A percentile compares a stretch with the other conserved stretches of the same genome.
phyloP scores from a whole-genome alignment of 2,888 invertebrate genomes.

The Pachycephus smyrnensis region DNA sequence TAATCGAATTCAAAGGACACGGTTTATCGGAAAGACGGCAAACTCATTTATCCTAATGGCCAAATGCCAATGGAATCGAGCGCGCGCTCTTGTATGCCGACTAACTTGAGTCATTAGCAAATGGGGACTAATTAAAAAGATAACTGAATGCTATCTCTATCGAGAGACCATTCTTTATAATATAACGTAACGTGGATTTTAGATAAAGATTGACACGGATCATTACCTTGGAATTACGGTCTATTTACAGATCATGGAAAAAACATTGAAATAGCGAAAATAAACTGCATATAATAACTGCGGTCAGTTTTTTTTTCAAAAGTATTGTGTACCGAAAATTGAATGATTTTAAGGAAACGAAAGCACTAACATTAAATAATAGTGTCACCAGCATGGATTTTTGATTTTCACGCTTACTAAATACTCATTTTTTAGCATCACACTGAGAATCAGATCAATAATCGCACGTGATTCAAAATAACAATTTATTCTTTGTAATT shows the following conservation, averaged over 20 bases:
- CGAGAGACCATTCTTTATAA: conserved; percentile 13
- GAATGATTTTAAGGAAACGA: background rate
- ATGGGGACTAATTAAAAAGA: conserved; percentile 50
- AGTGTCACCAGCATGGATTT: background rate
- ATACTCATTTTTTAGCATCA: background rate
- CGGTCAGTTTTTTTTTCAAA: background rate
- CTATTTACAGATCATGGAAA: background rate
- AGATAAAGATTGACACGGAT: background rate
- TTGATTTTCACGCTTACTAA: background rate
- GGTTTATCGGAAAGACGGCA: conserved; percentile 30
- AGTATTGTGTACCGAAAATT: background rate
- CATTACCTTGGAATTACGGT: background rate
- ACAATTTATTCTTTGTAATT: background rate
- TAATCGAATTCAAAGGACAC: conserved; percentile 22
- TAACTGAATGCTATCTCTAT: conserved; percentile 40
- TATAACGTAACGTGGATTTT: background rate
- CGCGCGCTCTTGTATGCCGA: conserved; percentile 4
- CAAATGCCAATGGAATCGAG: conserved; percentile 27
- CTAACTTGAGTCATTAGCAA: conserved; percentile 39
- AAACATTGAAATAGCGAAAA: no score
- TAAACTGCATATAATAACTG: background rate
- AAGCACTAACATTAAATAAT: background rate
- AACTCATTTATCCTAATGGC: conserved; percentile 38
- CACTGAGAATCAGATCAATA: background rate
- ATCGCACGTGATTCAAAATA: background rate